Conservation (phyloP, 2,113 vertebrate species). For the Rousettus leschenaultii region DNA sequence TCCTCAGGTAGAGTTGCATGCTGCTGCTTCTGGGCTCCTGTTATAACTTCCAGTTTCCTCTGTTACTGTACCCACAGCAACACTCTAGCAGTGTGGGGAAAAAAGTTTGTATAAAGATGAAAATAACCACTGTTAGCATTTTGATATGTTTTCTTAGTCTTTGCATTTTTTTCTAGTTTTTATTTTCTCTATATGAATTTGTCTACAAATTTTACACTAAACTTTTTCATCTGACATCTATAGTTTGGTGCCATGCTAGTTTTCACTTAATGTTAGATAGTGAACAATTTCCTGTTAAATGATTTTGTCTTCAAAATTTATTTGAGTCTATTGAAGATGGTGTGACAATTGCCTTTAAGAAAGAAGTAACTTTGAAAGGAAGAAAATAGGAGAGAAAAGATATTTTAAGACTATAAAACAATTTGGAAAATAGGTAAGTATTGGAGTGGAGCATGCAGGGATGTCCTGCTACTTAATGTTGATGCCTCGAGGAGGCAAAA, state of each 20-base stretch:
- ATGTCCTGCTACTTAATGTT: not conserved
- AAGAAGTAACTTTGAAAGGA: not conserved
- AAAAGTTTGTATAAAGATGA: not conserved
- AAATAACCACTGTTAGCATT: not conserved
- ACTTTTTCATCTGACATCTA: not conserved
- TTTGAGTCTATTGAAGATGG: not conserved
- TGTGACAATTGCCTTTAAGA: not conserved
- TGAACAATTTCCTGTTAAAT: not conserved
- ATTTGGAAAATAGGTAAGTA: not conserved
- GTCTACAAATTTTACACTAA: not conserved
- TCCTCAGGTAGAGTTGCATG: not conserved
- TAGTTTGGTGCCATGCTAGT: not conserved
- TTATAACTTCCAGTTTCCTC: not conserved
- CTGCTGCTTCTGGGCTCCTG: not conserved
- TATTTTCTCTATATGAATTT: not conserved
- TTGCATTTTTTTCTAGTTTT: not conserved
- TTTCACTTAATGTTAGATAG: not conserved
- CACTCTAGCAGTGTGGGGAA: not conserved
- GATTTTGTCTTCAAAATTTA: not conserved
- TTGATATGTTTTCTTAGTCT: not conserved
- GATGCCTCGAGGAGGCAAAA: not conserved
- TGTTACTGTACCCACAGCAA: not conserved
- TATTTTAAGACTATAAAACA: not conserved
- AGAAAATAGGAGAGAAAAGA: not conserved
- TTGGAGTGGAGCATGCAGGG: not conserved